Base-by-base conservation (phyloP, 2,113 vertebrate genomes). In the Zeus faber region DNA sequence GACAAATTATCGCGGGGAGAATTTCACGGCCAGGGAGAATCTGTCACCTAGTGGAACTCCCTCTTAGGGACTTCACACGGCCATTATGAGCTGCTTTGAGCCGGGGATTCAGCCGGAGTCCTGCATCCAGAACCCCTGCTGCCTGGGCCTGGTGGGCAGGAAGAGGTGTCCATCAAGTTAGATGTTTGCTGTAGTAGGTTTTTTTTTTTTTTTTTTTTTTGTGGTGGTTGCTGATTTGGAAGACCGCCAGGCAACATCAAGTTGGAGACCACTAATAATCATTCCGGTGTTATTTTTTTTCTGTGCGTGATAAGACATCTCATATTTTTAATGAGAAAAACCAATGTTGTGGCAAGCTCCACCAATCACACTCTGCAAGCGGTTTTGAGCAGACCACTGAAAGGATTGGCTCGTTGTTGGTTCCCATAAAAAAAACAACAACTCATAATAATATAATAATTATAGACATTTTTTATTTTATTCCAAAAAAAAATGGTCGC, bases 1-100 rank as follows among this genome's bases (percentile, higher is more conserved):
- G 93, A 95, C 91, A 96, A 96, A 97, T 92, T 91, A 90, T 88
- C 86, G 84, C 79, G 81, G 72, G 83, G 75, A 64, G 92, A 92
- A 88, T 93, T 92, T 87, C 84, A 88, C 68, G 78, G 90, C 87
- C 84, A 85, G 84, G 86, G 83, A 82, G 88, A 87, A 92, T 89
- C 86, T 89, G 84, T 93, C 91, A 92, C 89, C 81, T 84, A 87
- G 70, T 86, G 83, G 89, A 91, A 77, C 70, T 77, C 76, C 85
- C 80, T 82, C 78, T 77, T 64, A 80, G 74, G 79, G 76, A 85
- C 76, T 84, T 85, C 84, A 81, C 73, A 81, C 74, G 59, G 82
- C 82, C 77, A 87, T 86, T 88, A 86, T 85, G 81, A 85, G 70
- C 82, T 82, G 77, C 80, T 84, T 80, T 80, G 85, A 86, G 73